Conservation (phyloP, 2,888 invertebrate species). For the Salpingus planirostris region DNA sequence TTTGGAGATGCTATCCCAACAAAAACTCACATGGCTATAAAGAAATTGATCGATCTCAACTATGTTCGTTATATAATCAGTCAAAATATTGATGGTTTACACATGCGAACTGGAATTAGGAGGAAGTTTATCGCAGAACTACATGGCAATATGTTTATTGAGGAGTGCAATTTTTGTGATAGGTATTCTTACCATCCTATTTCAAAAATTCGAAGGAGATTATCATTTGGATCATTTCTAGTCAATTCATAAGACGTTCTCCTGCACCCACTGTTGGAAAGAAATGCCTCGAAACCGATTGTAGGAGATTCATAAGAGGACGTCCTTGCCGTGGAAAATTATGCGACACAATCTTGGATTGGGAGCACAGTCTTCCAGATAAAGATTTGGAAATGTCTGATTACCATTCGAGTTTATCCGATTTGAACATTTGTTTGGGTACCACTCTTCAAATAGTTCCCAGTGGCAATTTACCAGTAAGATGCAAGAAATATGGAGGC, state of each 20-base stretch:
- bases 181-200: no score
- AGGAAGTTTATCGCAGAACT: constrained; percentile 79
- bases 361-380: constrained; percentile 92
- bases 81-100: constrained; percentile 98
- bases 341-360: constrained; percentile 89
- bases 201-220: no score
- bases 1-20: constrained; percentile 90
- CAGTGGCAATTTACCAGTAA: constrained; percentile 86
- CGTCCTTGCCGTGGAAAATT: constrained; percentile 83
- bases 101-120: constrained; percentile 79
- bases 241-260: constrained; percentile 68
- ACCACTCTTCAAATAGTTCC: constrained; percentile 98
- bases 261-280: constrained; percentile 78
- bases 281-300: constrained; percentile 57
- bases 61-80: constrained; percentile 81
- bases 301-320: constrained; percentile 50
- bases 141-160: constrained; percentile 97
- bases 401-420: constrained; percentile 82
- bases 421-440: constrained; percentile 88
- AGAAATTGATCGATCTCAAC: constrained; percentile 64
- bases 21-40: constrained; percentile 86
- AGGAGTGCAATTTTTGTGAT: constrained; percentile 88
- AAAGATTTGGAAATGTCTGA: constrained; percentile 76
- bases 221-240: no score
- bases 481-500: constrained; percentile 76